These are phyloP conservation scores for Drosophila watanabei DNA, from an alignment of 1,140 invertebrate genomes.

Conservation along the genomic window DNA sequence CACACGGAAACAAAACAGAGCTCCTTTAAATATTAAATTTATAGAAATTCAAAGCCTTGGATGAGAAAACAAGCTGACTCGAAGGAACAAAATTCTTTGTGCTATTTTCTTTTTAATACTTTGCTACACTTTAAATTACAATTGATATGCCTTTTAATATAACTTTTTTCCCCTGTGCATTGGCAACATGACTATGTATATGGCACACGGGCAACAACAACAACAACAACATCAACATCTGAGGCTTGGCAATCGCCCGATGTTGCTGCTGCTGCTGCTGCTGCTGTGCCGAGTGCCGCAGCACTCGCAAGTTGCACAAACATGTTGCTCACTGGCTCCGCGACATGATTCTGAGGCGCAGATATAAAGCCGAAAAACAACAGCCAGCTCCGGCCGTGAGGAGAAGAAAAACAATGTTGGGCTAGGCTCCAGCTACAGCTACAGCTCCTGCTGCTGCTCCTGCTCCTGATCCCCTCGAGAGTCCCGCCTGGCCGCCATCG, in stretches of 20 bases:
- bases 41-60: no score
- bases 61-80: not conserved
- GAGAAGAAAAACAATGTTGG: constrained; percentile 80
- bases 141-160: not conserved
- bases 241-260: constrained; percentile 52
- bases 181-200: constrained; percentile 50
- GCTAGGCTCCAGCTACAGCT: constrained; percentile 57
- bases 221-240: constrained; percentile 23
- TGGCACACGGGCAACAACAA: constrained; percentile 67
- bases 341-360: constrained; percentile 82
- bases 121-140: not conserved
- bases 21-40: not conserved
- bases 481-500: constrained; percentile 48
- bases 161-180: constrained; percentile 10
- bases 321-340: constrained; percentile 82
- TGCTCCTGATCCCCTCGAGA: constrained; percentile 26
- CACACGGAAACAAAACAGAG: not conserved
- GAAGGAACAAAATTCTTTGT: not conserved
- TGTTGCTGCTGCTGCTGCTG: constrained; percentile 11
- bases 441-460: not conserved
- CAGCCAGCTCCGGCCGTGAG: constrained; percentile 46
- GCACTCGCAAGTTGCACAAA: constrained; percentile 78
- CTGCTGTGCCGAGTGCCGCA: constrained; percentile 67
- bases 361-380: constrained; percentile 73
- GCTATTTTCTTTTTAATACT: no score